Percentiles rank a stretch among this genome's conserved stretches.
These are phyloP conservation scores for honey bee (Apis mellifera) DNA, from an alignment of 1,140 invertebrate genomes.

Conservation along the genomic window Amel_HAv3.1 CM009941.2:5901001-5901500, in stretches of 20 bases:
- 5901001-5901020: too few species aligned
- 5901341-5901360: not conserved
- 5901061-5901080: too few species aligned
- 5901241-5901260: not conserved
- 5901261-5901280: not conserved
- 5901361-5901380: not conserved
- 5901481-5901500: not conserved
- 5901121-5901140: too few species aligned
- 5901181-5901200: not conserved
- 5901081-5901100: too few species aligned
- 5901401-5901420: not conserved
- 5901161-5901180: not conserved
- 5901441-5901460: not conserved
- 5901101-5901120: too few species aligned
- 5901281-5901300: not conserved
- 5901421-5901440: not conserved
- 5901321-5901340: constrained; percentile 7
- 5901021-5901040: too few species aligned
- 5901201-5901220: not conserved
- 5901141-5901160: too few species aligned
- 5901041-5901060: too few species aligned
- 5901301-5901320: not conserved
- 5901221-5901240: not conserved
- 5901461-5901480: not conserved
- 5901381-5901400: not conserved